Conservation (phyloP, 2,113 vertebrate species). For the Serinus canaria region DNA sequence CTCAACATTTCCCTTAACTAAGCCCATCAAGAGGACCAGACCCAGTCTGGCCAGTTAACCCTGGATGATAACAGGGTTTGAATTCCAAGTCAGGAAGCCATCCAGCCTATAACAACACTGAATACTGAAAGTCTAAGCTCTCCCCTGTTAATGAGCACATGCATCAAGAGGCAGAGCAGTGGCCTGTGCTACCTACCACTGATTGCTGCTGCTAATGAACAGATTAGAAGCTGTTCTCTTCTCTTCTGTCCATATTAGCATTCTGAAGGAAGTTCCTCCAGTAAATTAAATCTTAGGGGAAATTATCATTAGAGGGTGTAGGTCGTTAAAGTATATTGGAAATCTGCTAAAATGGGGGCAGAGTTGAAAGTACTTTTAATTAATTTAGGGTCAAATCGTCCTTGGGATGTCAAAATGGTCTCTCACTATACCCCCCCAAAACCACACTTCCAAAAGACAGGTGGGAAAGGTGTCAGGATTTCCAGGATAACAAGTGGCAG, state of each 20-base stretch:
- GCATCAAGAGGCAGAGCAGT: neutral
- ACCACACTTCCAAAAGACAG: neutral
- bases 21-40: neutral
- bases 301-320: neutral
- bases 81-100: neutral
- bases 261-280: neutral
- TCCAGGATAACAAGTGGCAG: neutral
- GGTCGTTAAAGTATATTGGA: neutral
- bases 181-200: neutral
- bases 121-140: neutral
- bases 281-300: neutral
- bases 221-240: neutral
- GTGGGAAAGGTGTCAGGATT: neutral
- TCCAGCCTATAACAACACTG: neutral
- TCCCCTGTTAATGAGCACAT: neutral
- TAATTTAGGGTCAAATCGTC: neutral
- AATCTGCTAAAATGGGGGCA: neutral
- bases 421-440: neutral
- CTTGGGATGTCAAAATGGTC: neutral
- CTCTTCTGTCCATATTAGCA: neutral
- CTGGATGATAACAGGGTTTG: neutral
- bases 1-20: neutral
- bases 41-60: neutral
- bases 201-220: conserved; percentile 5
- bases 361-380: neutral